Evolutionary conservation across 1,140 invertebrate species (phyloP).

Genomic region (Brachionus koreanus): DNA sequence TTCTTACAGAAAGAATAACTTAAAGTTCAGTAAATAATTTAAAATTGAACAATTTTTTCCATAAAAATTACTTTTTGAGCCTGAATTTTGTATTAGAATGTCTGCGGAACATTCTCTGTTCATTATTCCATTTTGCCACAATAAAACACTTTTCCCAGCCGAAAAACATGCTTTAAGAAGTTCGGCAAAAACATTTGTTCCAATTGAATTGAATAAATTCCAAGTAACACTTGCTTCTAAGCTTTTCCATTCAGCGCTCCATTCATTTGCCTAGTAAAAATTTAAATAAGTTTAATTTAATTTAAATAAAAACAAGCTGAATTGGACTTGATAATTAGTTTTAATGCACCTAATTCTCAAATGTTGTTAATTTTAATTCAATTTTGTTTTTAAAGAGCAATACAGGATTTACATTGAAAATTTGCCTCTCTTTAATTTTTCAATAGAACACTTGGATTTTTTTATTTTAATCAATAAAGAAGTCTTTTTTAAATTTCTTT

Average conservation of each 20-base stretch:
- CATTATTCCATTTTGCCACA: conserved; percentile 19
- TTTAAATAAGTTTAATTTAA: too few species aligned
- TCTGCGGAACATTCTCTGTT: not conserved
- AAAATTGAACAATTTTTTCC: not conserved
- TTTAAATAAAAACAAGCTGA: too few species aligned
- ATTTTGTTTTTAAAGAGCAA: too few species aligned
- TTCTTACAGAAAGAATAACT: not conserved
- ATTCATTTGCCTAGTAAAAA: not conserved
- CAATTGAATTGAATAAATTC: not conserved
- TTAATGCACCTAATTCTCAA: too few species aligned
- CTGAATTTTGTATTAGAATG: not conserved
- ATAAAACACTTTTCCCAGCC: not conserved
- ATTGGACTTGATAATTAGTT: too few species aligned
- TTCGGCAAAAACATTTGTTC: not conserved
- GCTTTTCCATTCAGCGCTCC: not conserved
- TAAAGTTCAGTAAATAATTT: not conserved
- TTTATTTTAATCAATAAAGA: too few species aligned
- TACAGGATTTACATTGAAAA: too few species aligned
- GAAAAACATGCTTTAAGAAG: not conserved
- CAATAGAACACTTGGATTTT: too few species aligned
- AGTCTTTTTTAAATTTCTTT: too few species aligned
- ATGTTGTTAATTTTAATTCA: too few species aligned
- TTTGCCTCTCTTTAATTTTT: too few species aligned
- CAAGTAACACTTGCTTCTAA: not conserved
- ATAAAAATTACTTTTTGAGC: not conserved